Evolutionary conservation across 2,797 vertebrate species (phyloP), one percentile per base, ranked within the genome.

Genomic region (Ciconia nigra): DNA sequence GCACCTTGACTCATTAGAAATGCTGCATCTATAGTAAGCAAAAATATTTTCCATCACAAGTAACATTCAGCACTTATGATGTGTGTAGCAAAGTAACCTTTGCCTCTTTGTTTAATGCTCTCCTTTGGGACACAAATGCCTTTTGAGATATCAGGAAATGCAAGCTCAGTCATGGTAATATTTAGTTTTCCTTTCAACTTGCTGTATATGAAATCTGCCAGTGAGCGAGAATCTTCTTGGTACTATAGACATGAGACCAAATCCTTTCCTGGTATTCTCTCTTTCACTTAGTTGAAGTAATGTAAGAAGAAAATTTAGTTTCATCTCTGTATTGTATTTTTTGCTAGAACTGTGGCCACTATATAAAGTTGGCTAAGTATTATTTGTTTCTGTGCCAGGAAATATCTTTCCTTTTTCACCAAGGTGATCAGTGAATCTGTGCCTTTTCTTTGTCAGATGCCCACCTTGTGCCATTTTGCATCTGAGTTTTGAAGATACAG

Each of bases 121-220:
- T 78, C 49, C 57, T 88, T 89, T 80, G 84, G 57, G 82, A 92
- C 89, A 85, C 49, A 94, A 85, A 83, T 81, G 86, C 49, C 87
- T 91, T 93, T 92, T 87, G 74, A 92, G 76, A 66, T 77, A 83
- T 9, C 82, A 70, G 84, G 44, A 93, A 90, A 91, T 58, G 51
- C 70, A 90, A 84, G 55, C 37, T 89, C 71, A 61, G 47, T 73
- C 55, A 9, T 20, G 15, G 62, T 85, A 93, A 71, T 51, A 35
- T 92, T 83, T 54, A 16, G 52, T 74, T 93, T 87, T 83, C 59
- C 37, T 89, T 91, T 92, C 74, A 63, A 63, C 51, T 63, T 61
- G 58, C 33, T 69, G 46, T 90, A 17, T 74, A 65, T 85, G 54
- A 89, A 92, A 80, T 63, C 29, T 63, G 57, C 28, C 41, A 74